These are phyloP conservation scores for Limnephilus rhombicus DNA, from an alignment of 2,888 invertebrate genomes.

Conservation along the genomic window DNA sequence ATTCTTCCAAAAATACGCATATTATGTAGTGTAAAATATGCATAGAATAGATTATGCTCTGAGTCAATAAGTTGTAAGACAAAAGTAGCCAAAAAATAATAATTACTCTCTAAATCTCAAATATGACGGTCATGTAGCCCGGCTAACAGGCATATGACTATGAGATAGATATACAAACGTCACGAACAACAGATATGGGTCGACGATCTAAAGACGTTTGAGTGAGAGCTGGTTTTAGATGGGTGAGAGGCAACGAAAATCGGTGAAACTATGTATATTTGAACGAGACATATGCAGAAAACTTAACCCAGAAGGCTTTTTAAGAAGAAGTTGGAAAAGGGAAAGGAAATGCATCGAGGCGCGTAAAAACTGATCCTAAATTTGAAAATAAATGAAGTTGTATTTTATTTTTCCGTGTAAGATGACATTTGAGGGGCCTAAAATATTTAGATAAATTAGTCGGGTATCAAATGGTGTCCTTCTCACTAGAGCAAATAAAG, in stretches of 20 bases:
- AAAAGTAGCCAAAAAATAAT: neutral
- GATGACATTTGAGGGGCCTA: neutral
- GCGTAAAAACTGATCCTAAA: neutral
- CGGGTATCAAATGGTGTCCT: no score
- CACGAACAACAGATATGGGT: neutral
- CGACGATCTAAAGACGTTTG: neutral
- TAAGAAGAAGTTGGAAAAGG: neutral
- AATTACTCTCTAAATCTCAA: neutral
- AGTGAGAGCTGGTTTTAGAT: neutral
- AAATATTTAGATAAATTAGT: neutral
- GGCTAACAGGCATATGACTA: no score
- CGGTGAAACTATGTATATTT: neutral
- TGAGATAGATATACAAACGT: neutral
- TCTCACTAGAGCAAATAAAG: no score
- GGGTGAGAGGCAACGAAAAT: neutral
- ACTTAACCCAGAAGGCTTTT: no score
- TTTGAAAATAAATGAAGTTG: neutral
- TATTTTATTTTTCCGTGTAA: neutral
- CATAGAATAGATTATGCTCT: no score
- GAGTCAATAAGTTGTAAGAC: no score
- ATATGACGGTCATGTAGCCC: no score
- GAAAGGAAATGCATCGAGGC: neutral
- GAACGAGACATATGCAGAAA: neutral
- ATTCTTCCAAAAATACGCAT: no score
- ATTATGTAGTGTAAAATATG: no score